These are phyloP conservation scores for Elaphurus davidianus DNA, from an alignment of 2,113 vertebrate species.

Conservation along the genomic window DNA sequence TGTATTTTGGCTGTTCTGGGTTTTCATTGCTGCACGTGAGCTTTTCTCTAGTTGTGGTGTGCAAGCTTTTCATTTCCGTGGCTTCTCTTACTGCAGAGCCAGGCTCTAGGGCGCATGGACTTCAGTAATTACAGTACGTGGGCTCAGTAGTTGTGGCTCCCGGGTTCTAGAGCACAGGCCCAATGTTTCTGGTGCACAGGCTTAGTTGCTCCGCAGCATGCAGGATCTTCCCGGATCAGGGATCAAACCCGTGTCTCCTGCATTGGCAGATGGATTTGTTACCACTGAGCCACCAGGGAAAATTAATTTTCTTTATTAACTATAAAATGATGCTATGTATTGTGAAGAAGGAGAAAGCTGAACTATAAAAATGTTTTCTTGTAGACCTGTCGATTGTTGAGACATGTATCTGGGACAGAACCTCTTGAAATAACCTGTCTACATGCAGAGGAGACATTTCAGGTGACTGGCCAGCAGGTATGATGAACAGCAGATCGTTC, in stretches of 20 bases:
- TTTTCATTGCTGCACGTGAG: not conserved
- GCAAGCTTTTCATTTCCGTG: not conserved
- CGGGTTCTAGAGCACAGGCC: not conserved
- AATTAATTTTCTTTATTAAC: not conserved
- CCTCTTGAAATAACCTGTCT: slow-evolving; percentile 97
- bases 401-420: slow-evolving; percentile 96
- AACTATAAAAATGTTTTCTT: slow-evolving; percentile 30
- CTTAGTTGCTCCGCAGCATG: not conserved
- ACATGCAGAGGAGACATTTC: slow-evolving; percentile 97
- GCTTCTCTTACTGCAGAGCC: not conserved
- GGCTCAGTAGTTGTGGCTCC: not conserved
- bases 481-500: not conserved
- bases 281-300: not conserved
- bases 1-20: not conserved
- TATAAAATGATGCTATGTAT: not conserved
- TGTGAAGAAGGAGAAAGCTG: not conserved
- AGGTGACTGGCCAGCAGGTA: slow-evolving; percentile 98
- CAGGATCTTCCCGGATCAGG: not conserved
- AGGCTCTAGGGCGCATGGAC: not conserved
- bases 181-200: not conserved
- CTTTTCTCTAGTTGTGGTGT: not conserved
- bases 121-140: not conserved
- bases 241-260: not conserved
- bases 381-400: slow-evolving; percentile 92
- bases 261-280: not conserved